phyloP scores from a whole-genome alignment of 2,888 invertebrate genomes.

The Ornithoptera priamus region DNA sequence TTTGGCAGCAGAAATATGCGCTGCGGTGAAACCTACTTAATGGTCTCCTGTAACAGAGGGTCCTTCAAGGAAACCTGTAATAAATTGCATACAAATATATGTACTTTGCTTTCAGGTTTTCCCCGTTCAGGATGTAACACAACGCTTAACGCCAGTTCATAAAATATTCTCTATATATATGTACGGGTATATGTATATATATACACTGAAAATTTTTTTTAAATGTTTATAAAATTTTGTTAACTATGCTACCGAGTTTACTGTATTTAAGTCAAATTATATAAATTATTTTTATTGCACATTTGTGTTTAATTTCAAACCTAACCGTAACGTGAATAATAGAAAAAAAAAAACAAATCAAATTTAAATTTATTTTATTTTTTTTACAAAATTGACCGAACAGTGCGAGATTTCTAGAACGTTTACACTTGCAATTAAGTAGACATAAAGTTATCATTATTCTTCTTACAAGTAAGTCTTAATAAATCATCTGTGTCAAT shows the following conservation, averaged over 20 bases:
- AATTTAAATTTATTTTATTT: conserved; percentile 77
- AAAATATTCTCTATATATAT: conserved; percentile 42
- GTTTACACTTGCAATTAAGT: conserved; percentile 80
- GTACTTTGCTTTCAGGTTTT: conserved; percentile 57
- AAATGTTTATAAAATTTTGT: conserved; percentile 77
- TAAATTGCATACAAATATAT: not conserved
- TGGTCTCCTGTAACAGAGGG: no score
- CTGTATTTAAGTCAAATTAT: conserved; percentile 76
- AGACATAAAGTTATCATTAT: conserved; percentile 78
- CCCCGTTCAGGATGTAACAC: conserved; percentile 47
- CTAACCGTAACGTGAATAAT: conserved; percentile 18
- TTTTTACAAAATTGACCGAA: conserved; percentile 80
- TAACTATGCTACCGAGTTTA: conserved; percentile 78
- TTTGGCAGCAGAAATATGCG: no score
- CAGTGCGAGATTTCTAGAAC: conserved; percentile 81
- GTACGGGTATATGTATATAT: conserved; percentile 35
- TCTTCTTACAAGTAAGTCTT: conserved; percentile 78
- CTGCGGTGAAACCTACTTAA: no score
- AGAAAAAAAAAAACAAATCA: conserved; percentile 60
- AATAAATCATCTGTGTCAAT: conserved; percentile 67
- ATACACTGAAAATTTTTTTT: conserved; percentile 79
- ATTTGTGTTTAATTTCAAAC: conserved; percentile 51
- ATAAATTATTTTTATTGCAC: conserved; percentile 79
- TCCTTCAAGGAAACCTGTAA: no score
- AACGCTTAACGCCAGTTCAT: conserved; percentile 75